Base-by-base conservation (phyloP, 2,888 invertebrate species). In the Protonemura montana region DNA sequence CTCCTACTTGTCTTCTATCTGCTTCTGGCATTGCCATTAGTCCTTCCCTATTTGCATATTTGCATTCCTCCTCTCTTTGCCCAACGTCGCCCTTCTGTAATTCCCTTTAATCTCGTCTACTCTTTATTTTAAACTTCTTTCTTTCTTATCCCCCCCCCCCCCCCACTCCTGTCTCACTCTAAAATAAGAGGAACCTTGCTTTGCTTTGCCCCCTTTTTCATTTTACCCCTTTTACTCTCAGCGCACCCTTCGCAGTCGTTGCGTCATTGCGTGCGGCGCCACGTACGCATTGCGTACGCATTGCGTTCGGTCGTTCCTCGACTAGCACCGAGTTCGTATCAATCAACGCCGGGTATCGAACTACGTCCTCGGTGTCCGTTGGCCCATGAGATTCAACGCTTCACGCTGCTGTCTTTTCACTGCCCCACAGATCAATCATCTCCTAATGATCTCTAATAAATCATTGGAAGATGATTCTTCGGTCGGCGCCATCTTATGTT, bases 21-120 rank as follows among this genome's bases (percentile, higher is more conserved):
- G 29, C 82, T 82, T 41, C 42, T 21, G 42, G 83, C 83, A 83
- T 83, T 83, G 28, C 26, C 83, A 83, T 83, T 83, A 83, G 83
- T n/a, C n/a, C n/a, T 83, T 83, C 83, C 21, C 83, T 42, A 83
- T 83, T 83, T 42, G 28, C 83, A 83, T 83, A 82, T 82, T 82
- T 29, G 21, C 83, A 25, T 42, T 27, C 25, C 83, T 83, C 35
- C 26, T 83, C 28, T 35, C 28, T 81, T 28, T 21, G n/a, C n/a
- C 77, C 27, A n/a, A n/a, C n/a, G n/a, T 81, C 25, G 13, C 82
- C 29, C 0, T 82, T 82, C 35, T 21, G 13, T 83, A 83, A 42
- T 41, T 83, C 83, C 42, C 41, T 83, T 42, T 83, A 42, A 83
- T 42, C 42, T 83, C 83, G 26, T 25, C 42, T 21, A 21, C 59